phyloP scores from a whole-genome alignment of 2,888 invertebrate genomes.

The Tiphia femorata region DNA sequence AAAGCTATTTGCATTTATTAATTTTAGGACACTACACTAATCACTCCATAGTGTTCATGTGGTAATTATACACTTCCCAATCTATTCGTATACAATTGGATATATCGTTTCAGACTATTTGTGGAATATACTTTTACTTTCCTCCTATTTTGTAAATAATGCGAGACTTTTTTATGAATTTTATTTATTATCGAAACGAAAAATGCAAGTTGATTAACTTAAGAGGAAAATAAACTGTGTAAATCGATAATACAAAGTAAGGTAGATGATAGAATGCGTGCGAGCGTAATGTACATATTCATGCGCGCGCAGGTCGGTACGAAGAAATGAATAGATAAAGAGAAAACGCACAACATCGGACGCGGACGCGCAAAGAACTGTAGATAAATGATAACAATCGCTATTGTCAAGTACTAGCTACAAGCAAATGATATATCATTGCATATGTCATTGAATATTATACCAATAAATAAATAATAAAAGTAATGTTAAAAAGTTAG shows the following conservation, averaged over 20 bases:
- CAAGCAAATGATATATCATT: slow-evolving; percentile 39
- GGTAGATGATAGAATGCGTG: too few species aligned
- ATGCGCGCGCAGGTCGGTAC: too few species aligned
- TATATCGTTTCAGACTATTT: too few species aligned
- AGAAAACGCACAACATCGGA: slow-evolving; percentile 27
- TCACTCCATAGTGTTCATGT: slow-evolving; percentile 12
- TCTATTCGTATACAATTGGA: too few species aligned
- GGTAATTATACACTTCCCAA: too few species aligned
- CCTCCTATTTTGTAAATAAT: slow-evolving; percentile 60
- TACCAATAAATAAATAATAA: slow-evolving; percentile 66
- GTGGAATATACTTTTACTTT: not conserved
- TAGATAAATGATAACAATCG: slow-evolving; percentile 67
- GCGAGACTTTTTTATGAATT: slow-evolving; percentile 60
- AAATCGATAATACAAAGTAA: slow-evolving; percentile 16
- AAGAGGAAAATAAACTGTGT: slow-evolving; percentile 16
- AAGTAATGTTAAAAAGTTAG: slow-evolving; percentile 61
- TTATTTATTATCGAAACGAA: slow-evolving; percentile 62
- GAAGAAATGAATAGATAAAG: slow-evolving; percentile 44
- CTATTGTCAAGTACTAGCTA: slow-evolving; percentile 64
- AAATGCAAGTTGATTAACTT: too few species aligned
- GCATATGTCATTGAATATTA: slow-evolving; percentile 62
- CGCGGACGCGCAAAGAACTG: slow-evolving; percentile 63
- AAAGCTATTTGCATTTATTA: slow-evolving; percentile 22
- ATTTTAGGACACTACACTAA: slow-evolving; percentile 16
- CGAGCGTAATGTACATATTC: too few species aligned